These are phyloP conservation scores for Chironomus tentans DNA, from an alignment of 2,888 invertebrate genomes.

Conservation along the genomic window DNA sequence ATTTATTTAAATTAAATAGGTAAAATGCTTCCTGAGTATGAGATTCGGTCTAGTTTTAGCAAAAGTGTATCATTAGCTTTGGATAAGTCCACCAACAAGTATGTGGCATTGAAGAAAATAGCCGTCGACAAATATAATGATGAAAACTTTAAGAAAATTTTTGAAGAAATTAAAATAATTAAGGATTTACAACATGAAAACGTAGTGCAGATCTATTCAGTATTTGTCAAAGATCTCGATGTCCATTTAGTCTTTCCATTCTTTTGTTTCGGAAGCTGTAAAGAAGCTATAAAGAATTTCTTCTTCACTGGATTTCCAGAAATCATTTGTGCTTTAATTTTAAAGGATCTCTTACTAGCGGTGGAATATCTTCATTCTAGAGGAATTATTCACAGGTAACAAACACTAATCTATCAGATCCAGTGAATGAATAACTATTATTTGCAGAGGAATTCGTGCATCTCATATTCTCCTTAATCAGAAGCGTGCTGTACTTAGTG, in stretches of 20 bases:
- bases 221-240: constrained; percentile 69
- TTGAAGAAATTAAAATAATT: constrained; percentile 70
- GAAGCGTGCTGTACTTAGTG: constrained; percentile 60
- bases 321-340: constrained; percentile 65
- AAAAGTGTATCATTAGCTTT: constrained; percentile 54
- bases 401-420: constrained; percentile 40
- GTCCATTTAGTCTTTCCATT: constrained; percentile 72
- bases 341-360: constrained; percentile 68
- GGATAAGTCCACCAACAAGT: constrained; percentile 53
- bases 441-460: constrained; percentile 65
- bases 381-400: constrained; percentile 68
- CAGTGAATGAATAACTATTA: background rate
- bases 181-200: constrained; percentile 71
- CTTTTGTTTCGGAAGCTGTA: constrained; percentile 77
- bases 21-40: constrained; percentile 6
- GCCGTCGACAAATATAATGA: constrained; percentile 61
- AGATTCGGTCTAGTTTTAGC: background rate
- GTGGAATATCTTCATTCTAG: constrained; percentile 77
- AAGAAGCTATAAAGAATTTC: constrained; percentile 61
- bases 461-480: constrained; percentile 74
- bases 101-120: constrained; percentile 66
- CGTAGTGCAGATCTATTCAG: constrained; percentile 62
- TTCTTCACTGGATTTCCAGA: constrained; percentile 64
- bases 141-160: constrained; percentile 45
- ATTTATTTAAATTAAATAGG: too few relatives aligned